Conservation (phyloP, 2,113 vertebrate species). For the human (Homo sapiens) region DNA sequence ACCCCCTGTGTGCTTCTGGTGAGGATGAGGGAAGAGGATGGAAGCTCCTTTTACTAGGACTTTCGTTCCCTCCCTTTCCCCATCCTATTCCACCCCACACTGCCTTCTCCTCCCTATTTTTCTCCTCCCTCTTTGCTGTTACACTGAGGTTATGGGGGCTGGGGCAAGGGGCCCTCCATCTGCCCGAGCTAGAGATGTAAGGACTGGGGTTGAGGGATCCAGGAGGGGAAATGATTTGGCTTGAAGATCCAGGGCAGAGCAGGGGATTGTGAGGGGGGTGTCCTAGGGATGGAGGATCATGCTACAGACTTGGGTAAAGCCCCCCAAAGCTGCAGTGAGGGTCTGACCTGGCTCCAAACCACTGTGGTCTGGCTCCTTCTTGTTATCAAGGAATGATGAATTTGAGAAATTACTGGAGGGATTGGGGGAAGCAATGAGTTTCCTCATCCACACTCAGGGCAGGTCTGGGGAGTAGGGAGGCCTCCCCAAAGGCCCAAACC, state of each 20-base stretch:
- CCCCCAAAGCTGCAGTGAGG: slow-evolving; percentile 61
- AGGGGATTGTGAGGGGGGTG: background rate
- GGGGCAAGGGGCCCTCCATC: background rate
- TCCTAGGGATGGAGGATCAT: slow-evolving; percentile 31
- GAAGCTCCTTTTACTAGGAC: background rate
- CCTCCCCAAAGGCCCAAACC: background rate
- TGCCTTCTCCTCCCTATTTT: background rate
- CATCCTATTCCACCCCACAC: background rate
- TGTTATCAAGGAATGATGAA: slow-evolving; percentile 72
- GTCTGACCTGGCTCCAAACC: slow-evolving; percentile 77
- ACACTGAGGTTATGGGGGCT: background rate
- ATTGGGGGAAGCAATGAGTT: slow-evolving; percentile 73
- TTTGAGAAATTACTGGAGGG: slow-evolving; percentile 73
- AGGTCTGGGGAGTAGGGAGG: background rate
- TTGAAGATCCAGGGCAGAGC: slow-evolving; percentile 27
- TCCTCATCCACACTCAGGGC: slow-evolving; percentile 51
- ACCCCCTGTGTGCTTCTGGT: background rate
- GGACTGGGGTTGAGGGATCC: background rate
- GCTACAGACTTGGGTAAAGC: slow-evolving; percentile 49
- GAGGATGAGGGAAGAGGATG: background rate
- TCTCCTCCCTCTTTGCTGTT: background rate
- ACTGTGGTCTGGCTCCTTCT: slow-evolving; percentile 76
- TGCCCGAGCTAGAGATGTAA: slow-evolving; percentile 6
- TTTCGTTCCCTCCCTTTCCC: background rate
- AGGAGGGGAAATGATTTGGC: slow-evolving; percentile 13